Evolutionary conservation across 2,113 vertebrate genomes (phyloP).

Genomic region (Mionectes macconnelli): DNA sequence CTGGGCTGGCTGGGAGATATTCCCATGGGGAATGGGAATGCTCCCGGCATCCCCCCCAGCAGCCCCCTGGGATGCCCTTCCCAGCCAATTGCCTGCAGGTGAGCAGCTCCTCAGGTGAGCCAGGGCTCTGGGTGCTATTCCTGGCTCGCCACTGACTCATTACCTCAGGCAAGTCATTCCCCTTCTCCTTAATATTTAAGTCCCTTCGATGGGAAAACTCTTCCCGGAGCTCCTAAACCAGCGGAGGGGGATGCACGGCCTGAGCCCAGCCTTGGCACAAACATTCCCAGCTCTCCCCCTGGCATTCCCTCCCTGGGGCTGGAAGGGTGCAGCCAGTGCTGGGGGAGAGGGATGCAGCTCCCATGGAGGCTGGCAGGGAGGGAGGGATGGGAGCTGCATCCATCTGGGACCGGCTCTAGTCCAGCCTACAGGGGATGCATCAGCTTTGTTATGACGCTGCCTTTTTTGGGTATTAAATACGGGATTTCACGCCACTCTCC

Average conservation of each 20-base stretch:
- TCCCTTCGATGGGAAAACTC: background rate
- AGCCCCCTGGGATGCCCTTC: background rate
- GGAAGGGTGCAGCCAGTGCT: background rate
- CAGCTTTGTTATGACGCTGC: background rate
- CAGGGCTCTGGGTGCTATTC: background rate
- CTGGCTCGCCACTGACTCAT: background rate
- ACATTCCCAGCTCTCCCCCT: background rate
- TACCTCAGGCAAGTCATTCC: background rate
- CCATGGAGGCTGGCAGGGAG: background rate
- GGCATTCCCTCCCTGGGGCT: background rate
- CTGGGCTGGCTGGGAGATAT: background rate
- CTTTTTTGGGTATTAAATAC: background rate
- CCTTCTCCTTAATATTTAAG: background rate
- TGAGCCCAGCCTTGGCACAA: background rate
- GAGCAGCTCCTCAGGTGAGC: background rate
- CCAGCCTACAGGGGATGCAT: background rate
- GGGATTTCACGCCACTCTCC: background rate
- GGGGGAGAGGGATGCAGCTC: background rate
- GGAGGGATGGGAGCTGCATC: background rate
- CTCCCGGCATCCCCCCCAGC: background rate
- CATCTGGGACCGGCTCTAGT: background rate
- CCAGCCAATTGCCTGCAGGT: background rate
- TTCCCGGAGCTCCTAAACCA: accelerated
- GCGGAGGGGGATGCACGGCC: accelerated
- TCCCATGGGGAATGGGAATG: background rate